Base-by-base conservation (phyloP, 2,113 vertebrate species). In the Pseudorectes ferrugineus region DNA sequence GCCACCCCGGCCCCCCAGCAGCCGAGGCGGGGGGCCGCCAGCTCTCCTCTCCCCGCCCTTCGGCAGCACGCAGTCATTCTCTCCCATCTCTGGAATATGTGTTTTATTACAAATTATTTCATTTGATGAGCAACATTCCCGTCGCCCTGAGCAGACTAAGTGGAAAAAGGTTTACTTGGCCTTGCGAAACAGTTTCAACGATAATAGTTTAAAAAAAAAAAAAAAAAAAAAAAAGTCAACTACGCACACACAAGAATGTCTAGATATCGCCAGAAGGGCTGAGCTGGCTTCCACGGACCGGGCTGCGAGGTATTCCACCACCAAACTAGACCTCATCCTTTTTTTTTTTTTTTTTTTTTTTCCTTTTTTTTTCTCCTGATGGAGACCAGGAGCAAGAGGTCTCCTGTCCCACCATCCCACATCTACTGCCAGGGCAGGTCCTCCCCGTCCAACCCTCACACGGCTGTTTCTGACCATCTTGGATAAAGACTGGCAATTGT, bases 101-200 rank as follows among this genome's bases (percentile, higher is more conserved):
- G 68, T 55, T 96, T 96, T 94, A 90, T 94, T 95, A 52, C 7
- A 78, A 79, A 88, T 91, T 95, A 62, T 74, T 96, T 94, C 51
- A 92, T 93, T 84, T 80, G 82, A 96, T 65, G 82, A 96, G 58
- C 82, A 83, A 66, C 67, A 83, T 90, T 91, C 72, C 67, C 51
- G 83, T n/a, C 19, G 36, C 88, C 85, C 73, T 92, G 76, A 95
- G 87, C 89, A 46, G 65, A n/a, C 72, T 94, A 90, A 95, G 88
- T 88, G 90, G 85, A 94, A 92, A 94, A 90, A 94, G 75, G 93
- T 95, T 93, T 88, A 4, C 68, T 88, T 71, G 90, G 36, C 40
- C 19, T 74, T 63, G 51, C 0, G 2, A 85, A 85, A 51, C 25
- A 2, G 65, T 83, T 88, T 83, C 49, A 65, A 22, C 49, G 55